Evolutionary conservation across 2,797 vertebrate species (phyloP).

Genomic region (Eutrigla gurnardus): DNA sequence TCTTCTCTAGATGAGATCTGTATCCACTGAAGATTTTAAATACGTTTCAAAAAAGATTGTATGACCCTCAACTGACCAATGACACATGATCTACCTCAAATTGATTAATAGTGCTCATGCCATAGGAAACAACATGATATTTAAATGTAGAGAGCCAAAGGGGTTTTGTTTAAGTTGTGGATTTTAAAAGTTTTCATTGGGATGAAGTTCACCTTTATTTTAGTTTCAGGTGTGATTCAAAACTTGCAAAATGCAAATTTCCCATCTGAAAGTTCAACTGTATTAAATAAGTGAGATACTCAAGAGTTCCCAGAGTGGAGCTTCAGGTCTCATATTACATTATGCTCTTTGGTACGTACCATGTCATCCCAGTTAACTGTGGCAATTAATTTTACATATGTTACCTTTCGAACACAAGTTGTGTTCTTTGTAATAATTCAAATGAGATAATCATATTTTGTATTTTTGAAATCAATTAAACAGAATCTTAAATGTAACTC

Average conservation of each 20-base stretch:
- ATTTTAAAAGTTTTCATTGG: neutral
- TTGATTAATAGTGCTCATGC: neutral
- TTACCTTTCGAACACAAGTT: constrained; percentile 8
- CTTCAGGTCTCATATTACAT: constrained; percentile 56
- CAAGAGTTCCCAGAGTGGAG: constrained; percentile 35
- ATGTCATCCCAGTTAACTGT: constrained; percentile 32
- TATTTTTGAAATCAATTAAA: neutral
- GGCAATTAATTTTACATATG: constrained; percentile 44
- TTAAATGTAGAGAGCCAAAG: neutral
- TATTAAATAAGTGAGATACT: constrained; percentile 43
- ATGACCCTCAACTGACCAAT: neutral
- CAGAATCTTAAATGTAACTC: neutral
- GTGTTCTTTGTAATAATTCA: neutral
- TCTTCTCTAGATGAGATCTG: neutral
- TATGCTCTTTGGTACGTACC: neutral
- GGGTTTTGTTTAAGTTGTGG: neutral
- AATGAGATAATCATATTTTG: neutral
- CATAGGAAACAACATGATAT: neutral
- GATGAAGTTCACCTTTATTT: neutral
- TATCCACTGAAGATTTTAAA: neutral
- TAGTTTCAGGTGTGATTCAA: neutral
- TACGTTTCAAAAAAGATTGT: neutral
- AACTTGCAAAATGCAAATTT: constrained; percentile 5
- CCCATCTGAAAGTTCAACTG: constrained; percentile 1
- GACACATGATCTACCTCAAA: neutral